A percentile compares a stretch with the other conserved stretches of the same genome.
Conservation (phyloP, 2,113 vertebrate species). For the Nannobrachium achirus region DNA sequence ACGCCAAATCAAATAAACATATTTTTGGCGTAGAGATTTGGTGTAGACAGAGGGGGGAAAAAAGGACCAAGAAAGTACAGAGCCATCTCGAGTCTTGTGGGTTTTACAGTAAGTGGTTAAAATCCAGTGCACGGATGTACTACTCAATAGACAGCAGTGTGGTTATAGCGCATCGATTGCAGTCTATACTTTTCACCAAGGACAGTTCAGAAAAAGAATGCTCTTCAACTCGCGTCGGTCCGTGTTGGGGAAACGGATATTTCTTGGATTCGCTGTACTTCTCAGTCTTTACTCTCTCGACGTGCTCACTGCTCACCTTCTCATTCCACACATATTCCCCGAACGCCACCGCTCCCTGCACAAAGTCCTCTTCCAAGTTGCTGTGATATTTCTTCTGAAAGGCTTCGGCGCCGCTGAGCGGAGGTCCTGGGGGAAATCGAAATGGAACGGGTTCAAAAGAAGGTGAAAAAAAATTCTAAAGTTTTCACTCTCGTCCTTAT, state of each 20-base stretch:
- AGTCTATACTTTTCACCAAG: not conserved
- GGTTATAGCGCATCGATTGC: not conserved
- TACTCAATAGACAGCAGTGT: not conserved
- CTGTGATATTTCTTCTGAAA: not conserved
- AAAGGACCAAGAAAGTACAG: too few species aligned
- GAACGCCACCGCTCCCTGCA: not conserved
- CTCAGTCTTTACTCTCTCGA: not conserved
- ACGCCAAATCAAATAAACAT: too few species aligned
- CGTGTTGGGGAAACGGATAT: not conserved
- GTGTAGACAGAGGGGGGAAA: too few species aligned
- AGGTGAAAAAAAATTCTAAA: not conserved
- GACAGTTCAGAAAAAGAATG: not conserved
- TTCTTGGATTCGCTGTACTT: not conserved
- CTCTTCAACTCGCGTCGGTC: not conserved
- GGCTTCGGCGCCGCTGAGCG: not conserved
- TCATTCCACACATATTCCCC: not conserved
- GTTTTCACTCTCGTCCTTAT: not conserved
- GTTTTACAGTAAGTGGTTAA: too few species aligned
- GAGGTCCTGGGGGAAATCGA: conserved; percentile 6
- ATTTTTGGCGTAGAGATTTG: too few species aligned
- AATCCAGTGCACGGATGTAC: too few species aligned
- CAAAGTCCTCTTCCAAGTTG: too few species aligned
- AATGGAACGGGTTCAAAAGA: not conserved
- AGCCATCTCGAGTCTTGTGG: too few species aligned
- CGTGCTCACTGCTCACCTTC: conserved; percentile 10